Evolutionary conservation across 1,140 invertebrate genomes (phyloP), one percentile per base, ranked within the genome.

Genomic region (Scaptomyza hsui): DNA sequence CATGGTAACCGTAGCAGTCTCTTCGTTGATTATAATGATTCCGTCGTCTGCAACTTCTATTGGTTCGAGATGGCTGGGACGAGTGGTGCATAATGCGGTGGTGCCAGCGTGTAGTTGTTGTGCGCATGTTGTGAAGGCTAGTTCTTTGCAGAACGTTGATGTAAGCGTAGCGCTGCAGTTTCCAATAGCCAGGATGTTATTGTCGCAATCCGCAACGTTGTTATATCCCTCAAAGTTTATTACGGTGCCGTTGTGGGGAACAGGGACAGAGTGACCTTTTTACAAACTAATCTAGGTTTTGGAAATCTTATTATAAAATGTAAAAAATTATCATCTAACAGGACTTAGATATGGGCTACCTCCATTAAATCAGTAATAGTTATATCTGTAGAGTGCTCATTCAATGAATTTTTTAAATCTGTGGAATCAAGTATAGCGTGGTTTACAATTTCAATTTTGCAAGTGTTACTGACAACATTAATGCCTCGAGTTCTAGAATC

Each of bases 291-390:
- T 12, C 29, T 60, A 55, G 26, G 57, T 10, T 42, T 56, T 19
- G 56, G 57, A 45, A 32, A 69, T 63, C 69, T 64, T 44, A 64
- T 74, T 48, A 69, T 56, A 56, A 74, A 74, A 63, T 74, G 45
- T 63, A 69, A 39, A 47, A 69, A 59, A 62, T 69, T 53, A 62
- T 57, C 15, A 57, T 74, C 64, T 74, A 69, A 44, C 0, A 73
- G 15, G 26, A 56, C 71, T 7, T 77, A 61, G n/a, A 62, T 29
- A 35, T 85, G 69, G 1, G 55, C 32, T 49, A 60, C 19, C 39
- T 48, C 35, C 19, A 60, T 60, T 41, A 49, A 48, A 48, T 24
- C 44, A 3, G 44, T 39, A 15, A 48, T 49, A 9, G 57, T 60
- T 16, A 60, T 48, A 24, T 13, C 24, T 24, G 32, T 49, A 39